phyloP scores from a whole-genome alignment of 2,113 vertebrate species.

The Mirounga angustirostris region DNA sequence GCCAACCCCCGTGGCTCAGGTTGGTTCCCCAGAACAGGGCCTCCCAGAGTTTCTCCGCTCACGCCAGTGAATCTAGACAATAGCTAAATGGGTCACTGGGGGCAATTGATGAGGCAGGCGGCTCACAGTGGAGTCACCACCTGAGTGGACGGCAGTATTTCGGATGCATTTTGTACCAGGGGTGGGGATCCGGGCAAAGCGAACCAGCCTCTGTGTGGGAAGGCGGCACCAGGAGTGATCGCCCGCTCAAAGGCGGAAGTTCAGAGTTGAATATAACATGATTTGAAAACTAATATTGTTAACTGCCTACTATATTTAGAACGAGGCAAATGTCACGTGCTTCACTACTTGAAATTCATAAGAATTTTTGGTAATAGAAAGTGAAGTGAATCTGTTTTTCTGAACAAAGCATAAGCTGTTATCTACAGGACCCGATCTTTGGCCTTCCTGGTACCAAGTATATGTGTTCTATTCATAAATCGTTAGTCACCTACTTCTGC shows the following conservation, averaged over 20 bases:
- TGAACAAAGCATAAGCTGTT: not conserved
- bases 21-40: not conserved
- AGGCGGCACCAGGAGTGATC: rapidly evolving
- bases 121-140: rapidly evolving
- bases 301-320: not conserved
- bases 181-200: not conserved
- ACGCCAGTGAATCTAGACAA: rapidly evolving
- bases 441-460: not conserved
- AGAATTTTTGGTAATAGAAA: not conserved
- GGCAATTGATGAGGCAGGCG: not conserved
- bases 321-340: not conserved
- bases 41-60: not conserved
- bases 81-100: rapidly evolving
- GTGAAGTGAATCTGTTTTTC: not conserved
- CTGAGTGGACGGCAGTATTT: rapidly evolving
- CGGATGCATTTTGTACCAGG: no score
- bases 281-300: no score
- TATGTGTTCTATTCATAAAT: not conserved
- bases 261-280: not conserved
- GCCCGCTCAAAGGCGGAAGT: not conserved
- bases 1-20: not conserved
- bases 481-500: constrained; percentile 59
- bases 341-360: not conserved
- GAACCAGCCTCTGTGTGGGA: not conserved
- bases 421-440: not conserved